These are phyloP conservation scores for Laspeyria flexula DNA, from an alignment of 2,888 invertebrate genomes.

Conservation along the genomic window DNA sequence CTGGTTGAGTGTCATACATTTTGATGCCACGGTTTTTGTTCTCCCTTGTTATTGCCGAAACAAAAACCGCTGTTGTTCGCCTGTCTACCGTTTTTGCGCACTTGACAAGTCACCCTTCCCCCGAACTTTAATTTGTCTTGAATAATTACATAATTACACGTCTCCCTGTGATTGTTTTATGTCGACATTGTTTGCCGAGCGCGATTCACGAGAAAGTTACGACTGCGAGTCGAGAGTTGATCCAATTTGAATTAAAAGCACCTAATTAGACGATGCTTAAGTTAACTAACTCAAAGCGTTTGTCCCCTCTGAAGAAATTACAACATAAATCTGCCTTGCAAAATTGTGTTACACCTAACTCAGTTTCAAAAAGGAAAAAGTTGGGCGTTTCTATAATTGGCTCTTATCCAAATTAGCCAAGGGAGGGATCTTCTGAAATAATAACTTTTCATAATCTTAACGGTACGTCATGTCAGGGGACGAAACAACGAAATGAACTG, in stretches of 20 bases:
- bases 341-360: conserved; percentile 72
- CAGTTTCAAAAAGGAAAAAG: conserved; percentile 59
- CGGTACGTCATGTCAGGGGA: conserved; percentile 77
- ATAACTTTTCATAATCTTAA: conserved; percentile 82
- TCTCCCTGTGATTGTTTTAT: conserved; percentile 54
- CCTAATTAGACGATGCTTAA: conserved; percentile 60
- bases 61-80: conserved; percentile 75
- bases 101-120: conserved; percentile 75
- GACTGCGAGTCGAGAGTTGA: conserved; percentile 41
- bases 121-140: conserved; percentile 70
- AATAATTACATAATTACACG: conserved; percentile 79
- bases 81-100: conserved; percentile 75
- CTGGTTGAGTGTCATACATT: conserved; percentile 76
- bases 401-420: conserved; percentile 73
- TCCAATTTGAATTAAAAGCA: conserved; percentile 61
- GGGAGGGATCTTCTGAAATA: conserved; percentile 64
- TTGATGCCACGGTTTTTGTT: conserved; percentile 75
- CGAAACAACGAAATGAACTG: conserved; percentile 82
- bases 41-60: conserved; percentile 65
- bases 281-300: conserved; percentile 57
- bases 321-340: conserved; percentile 67
- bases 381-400: conserved; percentile 71
- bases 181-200: conserved; percentile 45
- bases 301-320: conserved; percentile 60
- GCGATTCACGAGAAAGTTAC: conserved; percentile 45